Percentiles rank a stretch among this genome's conserved stretches.
These are phyloP conservation scores for Mus spicilegus DNA, from an alignment of 2,113 vertebrate genomes.

Conservation along the genomic window DNA sequence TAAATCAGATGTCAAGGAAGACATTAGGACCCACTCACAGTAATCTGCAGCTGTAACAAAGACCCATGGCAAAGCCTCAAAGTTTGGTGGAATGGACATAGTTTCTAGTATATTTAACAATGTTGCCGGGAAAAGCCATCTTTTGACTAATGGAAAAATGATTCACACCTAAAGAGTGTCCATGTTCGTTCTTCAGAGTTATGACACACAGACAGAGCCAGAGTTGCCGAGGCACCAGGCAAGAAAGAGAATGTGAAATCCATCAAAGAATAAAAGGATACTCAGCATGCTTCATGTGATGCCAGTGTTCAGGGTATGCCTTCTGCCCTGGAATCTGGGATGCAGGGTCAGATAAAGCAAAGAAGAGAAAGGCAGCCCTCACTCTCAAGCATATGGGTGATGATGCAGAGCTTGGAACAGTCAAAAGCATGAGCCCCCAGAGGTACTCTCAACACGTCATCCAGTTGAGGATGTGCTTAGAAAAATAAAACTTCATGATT, in stretches of 20 bases:
- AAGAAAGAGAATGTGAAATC: background rate
- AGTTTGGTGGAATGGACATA: background rate
- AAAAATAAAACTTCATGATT: background rate
- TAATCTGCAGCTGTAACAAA: too few species aligned
- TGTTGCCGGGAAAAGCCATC: background rate
- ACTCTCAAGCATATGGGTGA: rapidly evolving
- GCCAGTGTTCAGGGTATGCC: rapidly evolving
- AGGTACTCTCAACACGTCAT: too few species aligned
- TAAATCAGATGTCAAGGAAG: background rate
- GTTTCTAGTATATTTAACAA: background rate
- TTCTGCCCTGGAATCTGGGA: background rate
- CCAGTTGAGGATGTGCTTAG: background rate
- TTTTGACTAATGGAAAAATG: background rate
- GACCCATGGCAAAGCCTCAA: background rate
- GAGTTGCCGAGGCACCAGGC: rapidly evolving
- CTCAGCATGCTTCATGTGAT: rapidly evolving
- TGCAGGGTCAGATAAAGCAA: rapidly evolving
- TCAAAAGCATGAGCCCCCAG: rapidly evolving
- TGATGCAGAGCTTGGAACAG: too few species aligned
- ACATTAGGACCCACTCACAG: rapidly evolving
- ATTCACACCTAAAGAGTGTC: background rate
- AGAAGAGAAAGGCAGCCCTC: background rate
- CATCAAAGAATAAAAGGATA: background rate
- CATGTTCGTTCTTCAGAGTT: too few species aligned
- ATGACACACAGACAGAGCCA: background rate